Evolutionary conservation across 2,113 vertebrate species (phyloP).

Genomic region (Thalassarche chlororhynchos): DNA sequence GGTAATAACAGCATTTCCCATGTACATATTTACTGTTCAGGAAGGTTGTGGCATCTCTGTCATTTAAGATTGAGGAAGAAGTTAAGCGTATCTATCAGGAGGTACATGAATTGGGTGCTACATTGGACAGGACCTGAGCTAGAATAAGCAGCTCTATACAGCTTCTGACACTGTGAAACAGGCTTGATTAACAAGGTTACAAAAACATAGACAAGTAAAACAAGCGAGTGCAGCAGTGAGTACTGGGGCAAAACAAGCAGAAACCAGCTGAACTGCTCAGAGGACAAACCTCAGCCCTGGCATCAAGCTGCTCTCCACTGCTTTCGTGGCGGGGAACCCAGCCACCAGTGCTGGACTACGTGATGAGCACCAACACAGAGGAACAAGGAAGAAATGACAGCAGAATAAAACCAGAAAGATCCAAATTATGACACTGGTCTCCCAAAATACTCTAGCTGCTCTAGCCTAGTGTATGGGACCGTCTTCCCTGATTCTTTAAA

Average conservation of each 20-base stretch:
- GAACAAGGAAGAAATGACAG: background rate
- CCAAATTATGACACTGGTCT: background rate
- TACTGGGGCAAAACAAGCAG: background rate
- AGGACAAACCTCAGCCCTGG: background rate
- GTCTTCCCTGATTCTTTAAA: background rate
- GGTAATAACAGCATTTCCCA: background rate
- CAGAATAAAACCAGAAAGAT: background rate
- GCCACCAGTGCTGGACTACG: background rate
- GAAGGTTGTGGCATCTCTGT: background rate
- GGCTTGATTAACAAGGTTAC: background rate
- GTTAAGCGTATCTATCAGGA: background rate
- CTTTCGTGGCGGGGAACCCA: background rate
- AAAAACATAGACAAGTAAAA: background rate
- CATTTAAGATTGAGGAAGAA: background rate
- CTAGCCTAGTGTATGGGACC: background rate
- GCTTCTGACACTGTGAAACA: background rate
- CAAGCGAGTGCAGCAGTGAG: background rate
- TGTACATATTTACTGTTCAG: background rate
- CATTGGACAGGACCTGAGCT: background rate
- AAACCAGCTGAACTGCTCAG: background rate
- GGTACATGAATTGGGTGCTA: background rate
- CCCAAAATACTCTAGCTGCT: background rate
- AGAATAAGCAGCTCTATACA: background rate
- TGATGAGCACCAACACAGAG: background rate
- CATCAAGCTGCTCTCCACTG: background rate